phyloP scores from a whole-genome alignment of 2,888 invertebrate genomes.

The Julus scandinavius region DNA sequence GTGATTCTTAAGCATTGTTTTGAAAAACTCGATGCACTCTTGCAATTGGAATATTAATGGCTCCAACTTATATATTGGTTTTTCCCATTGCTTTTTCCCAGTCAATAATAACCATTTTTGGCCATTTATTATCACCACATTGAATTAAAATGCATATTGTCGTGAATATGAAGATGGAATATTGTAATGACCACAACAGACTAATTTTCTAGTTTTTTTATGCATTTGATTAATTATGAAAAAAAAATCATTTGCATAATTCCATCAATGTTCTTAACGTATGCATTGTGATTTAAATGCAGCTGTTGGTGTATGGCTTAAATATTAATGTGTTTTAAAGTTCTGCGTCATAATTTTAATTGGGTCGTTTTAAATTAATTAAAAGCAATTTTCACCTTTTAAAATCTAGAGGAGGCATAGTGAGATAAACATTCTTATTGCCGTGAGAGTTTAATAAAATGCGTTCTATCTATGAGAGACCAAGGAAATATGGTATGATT shows the following conservation, averaged over 20 bases:
- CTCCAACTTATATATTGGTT: neutral
- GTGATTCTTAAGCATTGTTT: slow-evolving; percentile 11
- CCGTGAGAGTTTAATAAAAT: neutral
- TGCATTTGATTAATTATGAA: too few relatives aligned
- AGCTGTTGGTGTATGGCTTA: too few relatives aligned
- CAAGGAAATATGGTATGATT: neutral
- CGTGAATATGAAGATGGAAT: neutral
- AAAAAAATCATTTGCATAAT: neutral
- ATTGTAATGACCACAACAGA: neutral
- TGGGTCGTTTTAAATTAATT: neutral
- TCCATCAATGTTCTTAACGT: neutral
- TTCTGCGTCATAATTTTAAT: neutral
- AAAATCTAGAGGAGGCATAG: neutral
- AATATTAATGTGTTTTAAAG: neutral
- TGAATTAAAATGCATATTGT: neutral
- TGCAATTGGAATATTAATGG: slow-evolving; percentile 15
- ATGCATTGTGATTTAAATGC: neutral
- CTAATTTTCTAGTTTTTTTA: neutral
- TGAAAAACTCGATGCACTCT: neutral
- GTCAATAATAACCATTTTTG: neutral
- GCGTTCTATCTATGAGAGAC: neutral
- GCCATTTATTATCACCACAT: neutral
- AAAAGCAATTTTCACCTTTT: neutral
- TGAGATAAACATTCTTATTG: neutral
- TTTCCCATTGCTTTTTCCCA: neutral